Percentiles rank a stretch among this genome's conserved stretches.
phyloP scores from a whole-genome alignment of 2,888 invertebrate species.

The Stegana nigrithorax region DNA sequence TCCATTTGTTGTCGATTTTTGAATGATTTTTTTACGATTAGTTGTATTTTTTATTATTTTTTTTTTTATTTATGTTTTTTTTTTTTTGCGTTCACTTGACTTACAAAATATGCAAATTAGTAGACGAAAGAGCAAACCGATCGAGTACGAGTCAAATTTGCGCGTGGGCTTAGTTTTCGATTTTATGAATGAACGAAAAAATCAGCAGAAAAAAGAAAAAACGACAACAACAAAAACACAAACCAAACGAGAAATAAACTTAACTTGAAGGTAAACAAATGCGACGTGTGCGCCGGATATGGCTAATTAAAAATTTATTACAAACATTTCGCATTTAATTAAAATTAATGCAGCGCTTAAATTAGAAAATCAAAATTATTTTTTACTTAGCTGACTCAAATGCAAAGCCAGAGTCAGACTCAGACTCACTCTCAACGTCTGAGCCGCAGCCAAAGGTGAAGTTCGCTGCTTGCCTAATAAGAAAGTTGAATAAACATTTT shows the following conservation, averaged over 20 bases:
- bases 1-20: constrained; percentile 4
- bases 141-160: neutral
- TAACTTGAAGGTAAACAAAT: constrained; percentile 10
- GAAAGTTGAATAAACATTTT: too few species aligned
- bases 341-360: too few species aligned
- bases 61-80: neutral
- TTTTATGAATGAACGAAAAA: constrained; percentile 13
- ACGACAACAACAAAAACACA: neutral
- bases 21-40: neutral
- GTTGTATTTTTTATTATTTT: neutral
- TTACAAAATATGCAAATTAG: neutral
- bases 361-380: constrained; percentile 1
- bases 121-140: neutral
- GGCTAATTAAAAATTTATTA: constrained; percentile 10
- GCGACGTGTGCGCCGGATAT: constrained; percentile 11
- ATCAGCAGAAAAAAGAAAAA: neutral
- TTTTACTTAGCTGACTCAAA: neutral
- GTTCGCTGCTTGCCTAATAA: too few species aligned
- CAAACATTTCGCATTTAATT: neutral
- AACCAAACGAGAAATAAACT: neutral
- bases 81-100: neutral
- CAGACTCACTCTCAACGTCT: neutral
- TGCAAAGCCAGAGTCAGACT: neutral
- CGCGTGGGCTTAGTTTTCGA: neutral
- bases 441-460: too few species aligned